Conservation (phyloP, 2,888 invertebrate species). For the Peribatodes rhomboidaria region DNA sequence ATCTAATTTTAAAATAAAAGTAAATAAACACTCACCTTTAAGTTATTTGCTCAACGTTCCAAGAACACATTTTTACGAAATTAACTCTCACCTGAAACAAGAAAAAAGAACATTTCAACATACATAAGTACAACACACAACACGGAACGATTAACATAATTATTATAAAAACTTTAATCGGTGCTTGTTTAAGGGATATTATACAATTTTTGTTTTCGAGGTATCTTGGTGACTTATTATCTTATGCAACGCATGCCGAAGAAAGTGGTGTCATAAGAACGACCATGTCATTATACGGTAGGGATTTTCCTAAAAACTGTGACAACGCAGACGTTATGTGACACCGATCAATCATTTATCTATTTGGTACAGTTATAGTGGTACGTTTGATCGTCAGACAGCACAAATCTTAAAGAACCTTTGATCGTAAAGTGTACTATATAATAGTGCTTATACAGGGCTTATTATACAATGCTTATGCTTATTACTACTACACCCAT, state of each 20-base stretch:
- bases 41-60: constrained; percentile 72
- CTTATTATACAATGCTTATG: too few relatives aligned
- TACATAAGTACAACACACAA: constrained; percentile 44
- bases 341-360: too few relatives aligned
- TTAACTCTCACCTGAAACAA: constrained; percentile 80
- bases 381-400: too few relatives aligned
- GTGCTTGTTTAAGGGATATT: constrained; percentile 40
- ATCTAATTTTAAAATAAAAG: constrained; percentile 33
- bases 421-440: too few relatives aligned
- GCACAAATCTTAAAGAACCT: too few relatives aligned
- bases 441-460: too few relatives aligned
- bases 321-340: not conserved
- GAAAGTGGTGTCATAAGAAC: constrained; percentile 34
- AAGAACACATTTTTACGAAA: constrained; percentile 73
- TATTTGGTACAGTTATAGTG: too few relatives aligned
- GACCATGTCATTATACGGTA: not conserved
- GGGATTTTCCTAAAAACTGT: not conserved
- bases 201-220: constrained; percentile 43
- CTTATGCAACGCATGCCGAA: constrained; percentile 33
- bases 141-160: constrained; percentile 54
- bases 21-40: constrained; percentile 62
- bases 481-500: too few relatives aligned
- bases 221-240: constrained; percentile 25
- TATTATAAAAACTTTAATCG: constrained; percentile 46
- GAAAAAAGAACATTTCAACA: constrained; percentile 49